Evolutionary conservation across 2,113 vertebrate genomes (phyloP), one percentile per base, ranked within the genome.

Genomic region (Corvus hawaiiensis): DNA sequence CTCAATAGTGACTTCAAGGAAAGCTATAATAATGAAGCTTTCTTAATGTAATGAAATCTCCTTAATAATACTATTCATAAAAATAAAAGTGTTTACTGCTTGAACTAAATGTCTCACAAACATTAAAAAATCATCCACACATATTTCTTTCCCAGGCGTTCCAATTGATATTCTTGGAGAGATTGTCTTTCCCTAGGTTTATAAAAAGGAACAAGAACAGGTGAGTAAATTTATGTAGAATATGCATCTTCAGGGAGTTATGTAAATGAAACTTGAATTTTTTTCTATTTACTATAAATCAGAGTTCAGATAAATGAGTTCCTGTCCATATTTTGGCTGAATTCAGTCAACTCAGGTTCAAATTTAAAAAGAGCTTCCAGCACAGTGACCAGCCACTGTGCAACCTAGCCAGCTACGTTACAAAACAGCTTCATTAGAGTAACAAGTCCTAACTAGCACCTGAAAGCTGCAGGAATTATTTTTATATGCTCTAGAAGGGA

Each of bases 281-380:
- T 20, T 62, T 88, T 93, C 66, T 91, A 48, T 94, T 91, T 92
- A 64, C 48, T 84, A 33, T 91, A 84, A 93, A 91, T 84, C 79
- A 58, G 52, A 84, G 22, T 82, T 91, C 64, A 76, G 54, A 64
- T 82, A 94, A 84, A 86, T 68, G 80, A 92, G 54, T 19, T 10
- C 46, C 30, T 93, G 64, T 73, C 81, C 41, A 23, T 92, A 75
- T 93, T 93, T 58, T 87, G 39, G 30, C 52, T 89, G 43, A 85
- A 91, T 93, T 89, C 71, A 82, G 84, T 94, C 77, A 89, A 87
- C 81, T 58, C 22, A 89, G 44, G 27, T 90, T 90, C 85, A 90
- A 71, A 94, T 80, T 41, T 66, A 59, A 85, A 96, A 97, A 5
- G 49, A 84, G 28, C 68, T 95, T 94, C 79, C 37, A 94, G 62